Evolutionary conservation across 2,888 invertebrate genomes (phyloP), one percentile per base, ranked within the genome.

Genomic region (Nephrocerus scutellatus): DNA sequence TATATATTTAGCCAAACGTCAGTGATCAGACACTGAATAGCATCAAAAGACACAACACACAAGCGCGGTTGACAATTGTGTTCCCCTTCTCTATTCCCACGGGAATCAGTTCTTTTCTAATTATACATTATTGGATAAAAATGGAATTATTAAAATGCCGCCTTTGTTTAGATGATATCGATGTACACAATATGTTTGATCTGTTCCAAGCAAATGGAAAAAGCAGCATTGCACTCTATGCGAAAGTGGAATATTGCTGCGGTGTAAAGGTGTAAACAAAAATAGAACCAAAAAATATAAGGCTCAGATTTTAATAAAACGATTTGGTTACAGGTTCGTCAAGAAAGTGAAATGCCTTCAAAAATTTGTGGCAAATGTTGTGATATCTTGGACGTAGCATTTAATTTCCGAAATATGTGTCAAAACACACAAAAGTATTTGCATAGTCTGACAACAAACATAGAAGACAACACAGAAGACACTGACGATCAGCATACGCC

Each of bases 371-470:
- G 47, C 10, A 55, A 52, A 8, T 64, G 64, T 36, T 56, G 45
- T 6, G 57, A 60, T 22, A 57, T 62, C 28, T 49, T 60, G 2
- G 45, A 52, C 10, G 58, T 63, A 47, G 63, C 64, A 51, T 56
- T 48, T 20, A 60, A 53, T 14, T 64, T 66, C 32, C 63, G 63
- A 0, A 55, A 62, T 42, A 51, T 66, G 49, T 63, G 63, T 24
- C 53, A 60, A 10, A 56, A 63, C 7, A 54, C 66, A 1, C 63
- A 64, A 29, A 54, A 61, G 3, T 65, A 60, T 35, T 46, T 63
- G 36, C 54, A 55, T 34, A 51, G 43, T 10, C 26, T 42, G 6
- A 40, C 38, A 33, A 30, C 38, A 5, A 42, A 43, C 9, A 29
- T 36, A 13, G 32, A 36, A 7, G 42, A 44, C 16, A 41, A 49